Evolutionary conservation across 1,140 invertebrate species (phyloP).

Genomic region (Scaptodrosophila lebanonensis): DNA sequence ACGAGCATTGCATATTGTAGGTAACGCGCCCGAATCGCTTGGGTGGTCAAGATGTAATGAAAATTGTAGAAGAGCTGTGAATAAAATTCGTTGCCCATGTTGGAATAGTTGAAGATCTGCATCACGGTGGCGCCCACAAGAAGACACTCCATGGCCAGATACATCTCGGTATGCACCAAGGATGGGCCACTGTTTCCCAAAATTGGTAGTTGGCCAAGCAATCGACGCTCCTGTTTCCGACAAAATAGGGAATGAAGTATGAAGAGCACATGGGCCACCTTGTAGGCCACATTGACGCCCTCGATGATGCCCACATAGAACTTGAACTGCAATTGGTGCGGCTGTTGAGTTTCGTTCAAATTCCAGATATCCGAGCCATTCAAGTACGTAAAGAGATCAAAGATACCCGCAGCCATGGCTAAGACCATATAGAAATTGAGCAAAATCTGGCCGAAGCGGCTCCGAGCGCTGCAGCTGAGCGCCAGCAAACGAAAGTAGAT

Average conservation of each 20-base stretch:
- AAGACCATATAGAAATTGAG: constrained; percentile 26
- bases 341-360: neutral
- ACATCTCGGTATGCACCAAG: neutral
- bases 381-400: constrained; percentile 15
- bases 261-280: constrained; percentile 28
- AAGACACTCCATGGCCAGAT: constrained; percentile 15
- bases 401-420: constrained; percentile 5
- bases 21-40: constrained; percentile 46
- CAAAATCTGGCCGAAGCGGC: constrained; percentile 12
- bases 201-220: constrained; percentile 28
- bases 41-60: constrained; percentile 22
- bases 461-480: constrained; percentile 28
- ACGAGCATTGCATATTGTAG: constrained; percentile 44
- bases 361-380: neutral
- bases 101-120: neutral
- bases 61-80: constrained; percentile 2
- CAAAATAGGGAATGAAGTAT: constrained; percentile 8
- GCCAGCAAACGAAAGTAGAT: constrained; percentile 41
- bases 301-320: constrained; percentile 22
- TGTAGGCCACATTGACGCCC: constrained; percentile 33
- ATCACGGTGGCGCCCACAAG: neutral
- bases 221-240: constrained; percentile 14
- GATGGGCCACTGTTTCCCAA: neutral
- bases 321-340: neutral
- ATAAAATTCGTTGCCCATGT: accelerated